These are phyloP conservation scores for Coilia nasus DNA, from an alignment of 2,797 vertebrate genomes.

Conservation along the genomic window DNA sequence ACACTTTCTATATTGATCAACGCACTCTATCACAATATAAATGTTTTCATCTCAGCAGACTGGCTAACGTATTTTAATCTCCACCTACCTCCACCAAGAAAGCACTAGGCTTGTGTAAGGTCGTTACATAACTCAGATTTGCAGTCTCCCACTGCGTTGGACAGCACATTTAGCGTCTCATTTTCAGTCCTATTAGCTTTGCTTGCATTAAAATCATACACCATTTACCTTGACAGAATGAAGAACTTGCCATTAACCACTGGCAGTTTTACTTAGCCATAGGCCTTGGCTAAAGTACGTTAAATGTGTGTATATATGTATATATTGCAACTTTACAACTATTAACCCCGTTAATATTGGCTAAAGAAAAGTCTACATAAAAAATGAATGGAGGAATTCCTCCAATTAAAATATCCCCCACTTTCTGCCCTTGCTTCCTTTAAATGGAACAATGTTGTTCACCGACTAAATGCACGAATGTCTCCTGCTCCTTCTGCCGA, in stretches of 20 bases:
- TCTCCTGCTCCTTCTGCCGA: not conserved
- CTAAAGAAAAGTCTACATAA: too few species aligned
- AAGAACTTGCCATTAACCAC: not conserved
- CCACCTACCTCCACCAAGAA: slow-evolving; percentile 56
- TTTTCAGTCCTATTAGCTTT: slow-evolving; percentile 44
- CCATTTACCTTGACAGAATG: not conserved
- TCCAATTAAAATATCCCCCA: too few species aligned
- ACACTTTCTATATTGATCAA: not conserved
- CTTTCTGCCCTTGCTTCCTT: too few species aligned
- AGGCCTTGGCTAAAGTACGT: not conserved
- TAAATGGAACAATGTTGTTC: too few species aligned
- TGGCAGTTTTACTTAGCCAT: not conserved
- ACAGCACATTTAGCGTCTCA: slow-evolving; percentile 59
- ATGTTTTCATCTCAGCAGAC: slow-evolving; percentile 48
- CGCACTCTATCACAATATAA: not conserved
- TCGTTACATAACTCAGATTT: slow-evolving; percentile 74
- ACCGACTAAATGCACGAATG: not conserved
- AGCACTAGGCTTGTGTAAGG: slow-evolving; percentile 67
- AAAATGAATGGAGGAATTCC: too few species aligned
- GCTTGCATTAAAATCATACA: slow-evolving; percentile 18
- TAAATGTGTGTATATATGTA: not conserved
- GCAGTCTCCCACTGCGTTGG: slow-evolving; percentile 61
- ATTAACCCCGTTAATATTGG: not conserved
- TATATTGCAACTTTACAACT: not conserved
- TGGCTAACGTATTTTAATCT: slow-evolving; percentile 50